Percentiles rank a stretch among this genome's conserved stretches.
phyloP scores from a whole-genome alignment of 1,140 invertebrate species.

The Hypothenemus hampei region DNA sequence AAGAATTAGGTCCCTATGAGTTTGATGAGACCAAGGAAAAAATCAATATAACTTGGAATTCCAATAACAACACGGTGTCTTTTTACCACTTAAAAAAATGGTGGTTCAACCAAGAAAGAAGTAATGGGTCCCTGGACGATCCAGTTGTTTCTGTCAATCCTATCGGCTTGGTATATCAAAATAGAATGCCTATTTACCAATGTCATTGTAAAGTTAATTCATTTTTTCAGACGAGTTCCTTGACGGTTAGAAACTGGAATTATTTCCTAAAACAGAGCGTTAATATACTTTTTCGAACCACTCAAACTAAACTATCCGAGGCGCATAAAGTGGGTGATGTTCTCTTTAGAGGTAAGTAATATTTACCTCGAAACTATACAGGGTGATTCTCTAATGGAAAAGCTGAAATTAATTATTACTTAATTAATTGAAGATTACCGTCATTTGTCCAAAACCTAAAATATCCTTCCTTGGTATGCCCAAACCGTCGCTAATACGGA shows the following conservation, averaged over 20 bases:
- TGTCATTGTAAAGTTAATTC: background rate
- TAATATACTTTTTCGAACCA: constrained; percentile 52
- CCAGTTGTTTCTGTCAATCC: constrained; percentile 73
- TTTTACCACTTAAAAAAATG: constrained; percentile 71
- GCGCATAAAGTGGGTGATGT: constrained; percentile 64
- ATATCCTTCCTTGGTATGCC: too few relatives aligned
- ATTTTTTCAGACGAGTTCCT: constrained; percentile 64
- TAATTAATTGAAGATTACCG: background rate
- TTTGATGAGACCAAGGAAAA: constrained; percentile 64
- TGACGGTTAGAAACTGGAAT: constrained; percentile 53
- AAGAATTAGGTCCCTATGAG: constrained; percentile 65
- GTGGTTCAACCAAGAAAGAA: constrained; percentile 66
- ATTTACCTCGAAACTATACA: background rate
- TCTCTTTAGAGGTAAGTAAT: constrained; percentile 58
- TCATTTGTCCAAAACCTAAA: background rate
- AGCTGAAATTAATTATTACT: too few relatives aligned
- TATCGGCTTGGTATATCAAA: constrained; percentile 67
- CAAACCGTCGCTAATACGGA: too few relatives aligned
- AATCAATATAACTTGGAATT: constrained; percentile 63
- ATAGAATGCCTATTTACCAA: background rate
- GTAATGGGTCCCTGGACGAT: constrained; percentile 39
- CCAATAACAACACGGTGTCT: constrained; percentile 60
- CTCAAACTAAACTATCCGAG: constrained; percentile 53
- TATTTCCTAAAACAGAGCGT: constrained; percentile 52
- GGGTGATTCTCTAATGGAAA: too few relatives aligned